phyloP scores from a whole-genome alignment of 2,113 vertebrate genomes.

The Hipposideros armiger region DNA sequence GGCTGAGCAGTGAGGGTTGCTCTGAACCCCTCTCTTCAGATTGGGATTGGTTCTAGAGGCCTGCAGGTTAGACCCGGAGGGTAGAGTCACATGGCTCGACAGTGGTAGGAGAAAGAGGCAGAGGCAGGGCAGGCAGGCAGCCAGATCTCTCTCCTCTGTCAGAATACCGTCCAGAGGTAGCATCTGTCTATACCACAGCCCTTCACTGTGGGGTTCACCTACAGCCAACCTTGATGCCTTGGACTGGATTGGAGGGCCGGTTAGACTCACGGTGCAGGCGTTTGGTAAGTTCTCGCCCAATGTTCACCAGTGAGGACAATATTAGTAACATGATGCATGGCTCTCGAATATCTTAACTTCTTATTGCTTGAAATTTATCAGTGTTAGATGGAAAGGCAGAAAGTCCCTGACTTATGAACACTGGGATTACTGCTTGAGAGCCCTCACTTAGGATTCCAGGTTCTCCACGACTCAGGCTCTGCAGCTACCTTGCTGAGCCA shows the following conservation, averaged over 20 bases:
- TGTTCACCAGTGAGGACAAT: neutral
- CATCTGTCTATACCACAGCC: neutral
- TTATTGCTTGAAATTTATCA: neutral
- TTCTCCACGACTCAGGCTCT: neutral
- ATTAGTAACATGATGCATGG: neutral
- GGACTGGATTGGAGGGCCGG: neutral
- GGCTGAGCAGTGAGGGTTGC: neutral
- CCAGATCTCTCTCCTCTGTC: neutral
- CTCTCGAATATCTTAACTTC: slow-evolving; percentile 7
- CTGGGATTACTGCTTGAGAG: neutral
- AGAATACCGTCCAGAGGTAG: neutral
- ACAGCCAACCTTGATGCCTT: neutral
- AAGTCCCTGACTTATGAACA: neutral
- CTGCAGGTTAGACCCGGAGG: rapidly evolving
- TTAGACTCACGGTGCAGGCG: neutral
- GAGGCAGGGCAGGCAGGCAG: neutral
- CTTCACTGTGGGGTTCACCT: neutral
- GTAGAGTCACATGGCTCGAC: no score
- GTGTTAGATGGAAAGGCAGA: neutral
- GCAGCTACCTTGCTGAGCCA: neutral
- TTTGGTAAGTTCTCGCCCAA: neutral
- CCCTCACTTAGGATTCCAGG: neutral
- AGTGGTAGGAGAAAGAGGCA: no score
- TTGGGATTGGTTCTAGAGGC: neutral
- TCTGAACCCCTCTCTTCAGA: neutral